Evolutionary conservation across 2,113 vertebrate species (phyloP).

Genomic region (human): GRCh38 chrX:116314501-116315000

Average conservation of each 20-base stretch:
- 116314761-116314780: background rate
- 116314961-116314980: background rate
- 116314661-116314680: background rate
- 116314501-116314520: background rate
- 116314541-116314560: background rate
- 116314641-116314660: background rate
- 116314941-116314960: conserved; percentile 6
- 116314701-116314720: background rate
- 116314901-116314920: background rate
- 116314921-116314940: background rate
- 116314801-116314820: background rate
- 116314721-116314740: background rate
- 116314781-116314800: background rate
- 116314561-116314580: background rate
- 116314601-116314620: background rate
- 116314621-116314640: background rate
- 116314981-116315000: conserved; percentile 19
- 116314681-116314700: conserved; percentile 18
- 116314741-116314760: background rate
- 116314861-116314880: background rate
- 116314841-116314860: background rate
- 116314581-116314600: background rate
- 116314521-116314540: background rate
- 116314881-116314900: background rate
- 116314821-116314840: background rate